Percentiles rank a stretch among this genome's conserved stretches.
Conservation (phyloP, 2,888 invertebrate species). For the Chymomyza fuscimana region DNA sequence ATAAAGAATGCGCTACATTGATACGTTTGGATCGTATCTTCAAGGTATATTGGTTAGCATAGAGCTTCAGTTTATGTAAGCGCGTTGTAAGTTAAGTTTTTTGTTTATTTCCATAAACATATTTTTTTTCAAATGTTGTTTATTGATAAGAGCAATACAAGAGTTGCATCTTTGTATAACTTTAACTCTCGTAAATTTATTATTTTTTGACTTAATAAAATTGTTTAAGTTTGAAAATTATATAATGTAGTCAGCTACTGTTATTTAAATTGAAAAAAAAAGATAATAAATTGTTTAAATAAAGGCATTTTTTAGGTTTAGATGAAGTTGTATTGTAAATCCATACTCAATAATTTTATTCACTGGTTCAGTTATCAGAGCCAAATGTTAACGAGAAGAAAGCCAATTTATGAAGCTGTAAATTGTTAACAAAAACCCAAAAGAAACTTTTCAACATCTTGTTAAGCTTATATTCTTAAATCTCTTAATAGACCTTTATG, state of each 20-base stretch:
- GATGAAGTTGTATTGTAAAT: too few relatives aligned
- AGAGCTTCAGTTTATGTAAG: background rate
- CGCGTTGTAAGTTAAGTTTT: background rate
- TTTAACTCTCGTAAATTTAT: too few relatives aligned
- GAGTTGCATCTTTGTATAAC: background rate
- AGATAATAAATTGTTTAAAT: background rate
- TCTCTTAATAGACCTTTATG: background rate
- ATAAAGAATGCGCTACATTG: background rate
- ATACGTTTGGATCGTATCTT: background rate
- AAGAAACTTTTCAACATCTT: too few relatives aligned
- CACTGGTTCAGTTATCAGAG: too few relatives aligned
- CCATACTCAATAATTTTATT: too few relatives aligned
- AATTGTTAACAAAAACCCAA: too few relatives aligned
- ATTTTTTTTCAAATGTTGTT: too few relatives aligned
- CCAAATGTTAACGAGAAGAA: too few relatives aligned
- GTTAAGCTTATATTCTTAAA: too few relatives aligned
- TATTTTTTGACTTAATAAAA: background rate
- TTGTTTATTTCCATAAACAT: background rate
- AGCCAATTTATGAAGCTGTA: too few relatives aligned
- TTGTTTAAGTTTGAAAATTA: background rate
- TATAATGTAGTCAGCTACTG: background rate
- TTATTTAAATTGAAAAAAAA: background rate
- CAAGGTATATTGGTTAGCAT: conserved; percentile 21
- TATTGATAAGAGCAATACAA: background rate
- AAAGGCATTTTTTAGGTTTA: background rate